Conservation (phyloP, 2,113 vertebrate genomes). For the Bubo scandiacus region DNA sequence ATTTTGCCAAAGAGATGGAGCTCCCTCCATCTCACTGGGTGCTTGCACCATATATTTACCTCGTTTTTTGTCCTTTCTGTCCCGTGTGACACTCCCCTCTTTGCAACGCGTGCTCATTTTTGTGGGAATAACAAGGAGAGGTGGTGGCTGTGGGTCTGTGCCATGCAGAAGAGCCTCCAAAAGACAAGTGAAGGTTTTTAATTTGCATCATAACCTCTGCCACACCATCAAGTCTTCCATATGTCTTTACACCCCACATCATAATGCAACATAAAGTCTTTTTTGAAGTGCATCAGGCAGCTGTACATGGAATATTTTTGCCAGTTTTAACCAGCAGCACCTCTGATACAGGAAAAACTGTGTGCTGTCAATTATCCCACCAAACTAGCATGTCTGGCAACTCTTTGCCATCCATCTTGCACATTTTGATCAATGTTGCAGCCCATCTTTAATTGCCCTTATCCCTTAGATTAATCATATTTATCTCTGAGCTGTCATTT, state of each 20-base stretch:
- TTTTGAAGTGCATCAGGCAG: background rate
- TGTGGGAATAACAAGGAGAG: fast-evolving
- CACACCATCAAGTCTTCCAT: background rate
- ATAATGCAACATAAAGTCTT: background rate
- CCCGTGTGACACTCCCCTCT: fast-evolving
- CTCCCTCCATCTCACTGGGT: background rate
- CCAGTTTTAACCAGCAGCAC: background rate
- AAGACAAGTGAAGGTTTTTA: background rate
- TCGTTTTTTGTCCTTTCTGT: background rate
- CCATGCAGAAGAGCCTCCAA: background rate
- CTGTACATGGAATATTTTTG: background rate
- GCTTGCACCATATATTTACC: background rate
- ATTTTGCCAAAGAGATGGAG: background rate
- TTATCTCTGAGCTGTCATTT: conserved; percentile 1
- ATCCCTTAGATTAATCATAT: background rate
- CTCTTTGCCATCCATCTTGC: background rate
- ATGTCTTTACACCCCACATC: background rate
- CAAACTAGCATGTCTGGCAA: background rate
- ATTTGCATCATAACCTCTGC: background rate
- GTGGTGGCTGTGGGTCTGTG: background rate
- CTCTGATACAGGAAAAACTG: background rate
- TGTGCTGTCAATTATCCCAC: background rate
- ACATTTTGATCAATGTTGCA: background rate
- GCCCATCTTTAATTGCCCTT: conserved; percentile 34
- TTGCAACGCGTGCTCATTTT: background rate